Evolutionary conservation across 2,797 vertebrate species (phyloP).

Genomic region (Phaenicophaeus curvirostris): DNA sequence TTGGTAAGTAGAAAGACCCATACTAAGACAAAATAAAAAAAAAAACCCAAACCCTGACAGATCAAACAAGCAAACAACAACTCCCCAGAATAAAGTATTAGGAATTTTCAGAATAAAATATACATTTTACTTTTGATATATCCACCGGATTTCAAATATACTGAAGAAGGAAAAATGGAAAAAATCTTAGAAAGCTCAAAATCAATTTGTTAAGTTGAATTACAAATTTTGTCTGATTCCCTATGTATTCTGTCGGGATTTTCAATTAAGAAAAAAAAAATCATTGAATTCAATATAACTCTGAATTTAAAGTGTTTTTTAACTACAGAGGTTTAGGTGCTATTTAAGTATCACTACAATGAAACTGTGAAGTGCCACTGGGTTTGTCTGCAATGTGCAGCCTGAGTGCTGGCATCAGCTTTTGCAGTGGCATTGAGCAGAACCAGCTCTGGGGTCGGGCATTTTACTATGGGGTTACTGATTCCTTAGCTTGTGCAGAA

Average conservation of each 20-base stretch:
- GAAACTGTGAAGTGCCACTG: not conserved
- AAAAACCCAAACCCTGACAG: too few species aligned
- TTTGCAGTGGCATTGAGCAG: not conserved
- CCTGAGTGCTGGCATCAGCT: not conserved
- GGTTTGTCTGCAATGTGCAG: not conserved
- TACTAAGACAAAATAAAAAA: not conserved
- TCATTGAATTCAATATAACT: not conserved
- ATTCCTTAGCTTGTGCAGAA: not conserved
- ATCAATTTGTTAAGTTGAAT: not conserved
- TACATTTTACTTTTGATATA: not conserved
- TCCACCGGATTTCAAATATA: not conserved
- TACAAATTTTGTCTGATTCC: not conserved
- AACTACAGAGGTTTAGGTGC: not conserved
- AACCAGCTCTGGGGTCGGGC: not conserved
- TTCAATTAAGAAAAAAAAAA: not conserved
- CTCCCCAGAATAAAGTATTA: not conserved
- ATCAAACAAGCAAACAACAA: not conserved
- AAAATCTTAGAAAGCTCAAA: not conserved
- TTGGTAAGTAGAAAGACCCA: not conserved
- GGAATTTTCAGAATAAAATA: not conserved
- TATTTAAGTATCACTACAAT: not conserved
- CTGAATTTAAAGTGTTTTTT: not conserved
- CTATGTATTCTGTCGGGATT: not conserved
- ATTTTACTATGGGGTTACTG: not conserved
- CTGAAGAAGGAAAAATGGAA: not conserved